phyloP scores from a whole-genome alignment of 2,888 invertebrate genomes.

The Pandemis cinnamomeana region DNA sequence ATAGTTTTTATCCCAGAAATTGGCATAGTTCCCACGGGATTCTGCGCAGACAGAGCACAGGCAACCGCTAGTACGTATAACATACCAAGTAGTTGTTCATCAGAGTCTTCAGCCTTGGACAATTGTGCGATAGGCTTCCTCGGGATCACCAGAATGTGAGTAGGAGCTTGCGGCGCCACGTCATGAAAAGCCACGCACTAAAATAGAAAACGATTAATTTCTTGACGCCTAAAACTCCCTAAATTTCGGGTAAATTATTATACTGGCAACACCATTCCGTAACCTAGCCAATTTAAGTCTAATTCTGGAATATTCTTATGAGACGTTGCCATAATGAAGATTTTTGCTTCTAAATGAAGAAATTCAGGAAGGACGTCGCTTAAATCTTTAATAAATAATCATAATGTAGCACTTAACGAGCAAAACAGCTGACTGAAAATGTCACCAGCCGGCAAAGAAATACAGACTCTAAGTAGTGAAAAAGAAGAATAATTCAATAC shows the following conservation, averaged over 20 bases:
- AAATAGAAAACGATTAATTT: conserved; percentile 50
- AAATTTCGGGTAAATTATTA: not conserved
- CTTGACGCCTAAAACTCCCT: not conserved
- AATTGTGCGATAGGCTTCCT: conserved; percentile 93
- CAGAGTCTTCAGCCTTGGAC: conserved; percentile 89
- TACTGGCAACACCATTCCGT: conserved; percentile 18
- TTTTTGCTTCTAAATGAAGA: not conserved
- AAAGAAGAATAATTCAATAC: conserved; percentile 72
- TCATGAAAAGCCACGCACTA: conserved; percentile 98
- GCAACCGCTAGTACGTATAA: not conserved
- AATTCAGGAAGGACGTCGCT: not conserved
- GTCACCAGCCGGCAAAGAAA: conserved; percentile 31
- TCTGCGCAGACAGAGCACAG: not conserved
- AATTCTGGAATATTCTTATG: not conserved
- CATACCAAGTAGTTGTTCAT: conserved; percentile 87
- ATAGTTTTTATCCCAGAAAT: not conserved
- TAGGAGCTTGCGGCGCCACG: conserved; percentile 96
- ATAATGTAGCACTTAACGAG: not conserved
- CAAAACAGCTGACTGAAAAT: conserved; percentile 34
- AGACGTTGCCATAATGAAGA: too few relatives aligned
- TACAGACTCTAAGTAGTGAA: conserved; percentile 2
- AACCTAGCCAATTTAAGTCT: not conserved
- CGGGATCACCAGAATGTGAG: conserved; percentile 97
- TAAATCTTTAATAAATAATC: not conserved
- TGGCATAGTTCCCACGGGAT: too few relatives aligned